Evolutionary conservation across 2,113 vertebrate species (phyloP).

Genomic region (Agapornis roseicollis): DNA sequence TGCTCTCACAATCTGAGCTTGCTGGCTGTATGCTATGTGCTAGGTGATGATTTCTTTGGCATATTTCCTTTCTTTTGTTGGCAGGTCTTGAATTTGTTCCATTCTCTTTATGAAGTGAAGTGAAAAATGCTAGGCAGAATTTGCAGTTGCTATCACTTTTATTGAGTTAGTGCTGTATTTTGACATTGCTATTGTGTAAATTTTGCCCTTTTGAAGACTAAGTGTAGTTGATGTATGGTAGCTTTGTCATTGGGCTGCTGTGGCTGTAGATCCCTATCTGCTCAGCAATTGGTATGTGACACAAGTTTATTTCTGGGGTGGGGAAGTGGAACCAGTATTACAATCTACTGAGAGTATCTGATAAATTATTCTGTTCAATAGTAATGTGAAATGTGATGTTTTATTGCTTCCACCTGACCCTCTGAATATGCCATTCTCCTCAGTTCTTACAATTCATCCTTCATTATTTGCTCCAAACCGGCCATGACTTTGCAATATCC

Average conservation of each 20-base stretch:
- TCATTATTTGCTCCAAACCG: background rate
- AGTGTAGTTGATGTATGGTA: background rate
- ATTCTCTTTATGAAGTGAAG: slow-evolving; percentile 11
- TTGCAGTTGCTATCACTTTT: background rate
- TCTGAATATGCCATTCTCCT: background rate
- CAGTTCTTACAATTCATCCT: background rate
- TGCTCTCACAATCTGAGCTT: background rate
- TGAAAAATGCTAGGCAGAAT: slow-evolving; percentile 5
- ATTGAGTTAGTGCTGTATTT: slow-evolving; percentile 4
- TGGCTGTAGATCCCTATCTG: background rate
- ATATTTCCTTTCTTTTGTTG: slow-evolving; percentile 1
- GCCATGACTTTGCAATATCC: background rate
- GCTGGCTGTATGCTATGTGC: background rate
- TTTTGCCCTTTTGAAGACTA: slow-evolving; percentile 12
- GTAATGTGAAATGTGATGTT: background rate
- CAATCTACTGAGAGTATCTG: background rate
- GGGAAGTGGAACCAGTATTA: background rate
- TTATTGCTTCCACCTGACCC: background rate
- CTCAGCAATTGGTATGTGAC: background rate
- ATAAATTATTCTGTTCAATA: background rate
- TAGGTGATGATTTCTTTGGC: slow-evolving; percentile 4
- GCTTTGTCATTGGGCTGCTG: background rate
- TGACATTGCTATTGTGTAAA: background rate
- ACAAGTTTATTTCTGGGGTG: background rate
- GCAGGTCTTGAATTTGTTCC: background rate